phyloP scores from a whole-genome alignment of 92 coral and sea anemone species.

The Nematostella vectensis region DNA sequence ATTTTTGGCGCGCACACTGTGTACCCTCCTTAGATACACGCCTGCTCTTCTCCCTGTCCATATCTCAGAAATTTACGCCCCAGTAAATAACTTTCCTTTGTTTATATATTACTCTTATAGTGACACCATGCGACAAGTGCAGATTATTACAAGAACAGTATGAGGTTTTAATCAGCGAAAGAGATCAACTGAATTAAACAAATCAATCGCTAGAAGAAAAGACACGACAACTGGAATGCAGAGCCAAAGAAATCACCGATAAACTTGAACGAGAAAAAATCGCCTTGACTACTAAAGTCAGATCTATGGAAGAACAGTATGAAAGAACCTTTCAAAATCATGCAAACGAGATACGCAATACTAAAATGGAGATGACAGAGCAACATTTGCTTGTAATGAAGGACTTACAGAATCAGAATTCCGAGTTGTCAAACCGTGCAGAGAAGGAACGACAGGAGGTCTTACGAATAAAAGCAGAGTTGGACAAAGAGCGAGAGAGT shows the following conservation, averaged over 20 bases:
- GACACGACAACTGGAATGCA: constrained; percentile 20
- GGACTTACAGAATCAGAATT: constrained; percentile 34
- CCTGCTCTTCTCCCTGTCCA: no score
- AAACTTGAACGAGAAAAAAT: constrained; percentile 40
- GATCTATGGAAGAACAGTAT: constrained; percentile 17
- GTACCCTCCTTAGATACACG: no score
- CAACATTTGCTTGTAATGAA: constrained; percentile 38
- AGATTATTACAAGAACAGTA: constrained; percentile 24
- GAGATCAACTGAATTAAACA: constrained; percentile 8
- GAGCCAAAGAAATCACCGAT: constrained; percentile 27
- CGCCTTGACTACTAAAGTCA: constrained; percentile 23
- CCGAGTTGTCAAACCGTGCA: constrained; percentile 37
- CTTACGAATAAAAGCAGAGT: constrained; percentile 30
- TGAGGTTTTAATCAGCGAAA: constrained; percentile 13
- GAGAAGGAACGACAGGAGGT: constrained; percentile 28
- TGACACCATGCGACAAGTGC: constrained; percentile 22
- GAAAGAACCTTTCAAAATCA: constrained; percentile 26
- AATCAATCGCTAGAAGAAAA: constrained; percentile 23
- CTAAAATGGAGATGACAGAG: constrained; percentile 30
- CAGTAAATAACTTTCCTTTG: no score
- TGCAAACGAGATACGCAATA: constrained; percentile 35
- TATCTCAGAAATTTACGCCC: no score
- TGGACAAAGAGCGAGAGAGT: constrained; percentile 41
- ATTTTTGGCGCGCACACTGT: no score
- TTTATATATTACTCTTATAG: no score